A percentile compares a stretch with the other conserved stretches of the same genome.
Evolutionary conservation across 2,113 vertebrate genomes (phyloP).

Genomic region (Vulpes ferrilata): DNA sequence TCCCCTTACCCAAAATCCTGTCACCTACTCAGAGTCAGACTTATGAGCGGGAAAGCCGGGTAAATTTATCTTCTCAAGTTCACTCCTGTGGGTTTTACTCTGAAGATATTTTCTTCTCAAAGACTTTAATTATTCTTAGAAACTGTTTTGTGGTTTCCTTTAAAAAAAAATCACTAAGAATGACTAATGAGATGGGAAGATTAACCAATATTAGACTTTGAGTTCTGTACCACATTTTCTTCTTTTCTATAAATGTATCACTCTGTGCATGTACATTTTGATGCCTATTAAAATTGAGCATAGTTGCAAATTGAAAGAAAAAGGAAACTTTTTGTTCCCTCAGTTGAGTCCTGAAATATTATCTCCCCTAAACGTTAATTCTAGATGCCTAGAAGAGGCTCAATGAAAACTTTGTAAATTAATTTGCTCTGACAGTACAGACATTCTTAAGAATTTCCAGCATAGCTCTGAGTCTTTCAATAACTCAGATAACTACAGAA

Average conservation of each 20-base stretch:
- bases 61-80: neutral
- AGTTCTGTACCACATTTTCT: neutral
- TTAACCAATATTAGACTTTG: neutral
- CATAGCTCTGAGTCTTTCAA: neutral
- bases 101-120: neutral
- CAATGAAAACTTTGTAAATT: slow-evolving; percentile 5
- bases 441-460: neutral
- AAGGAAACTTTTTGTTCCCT: neutral
- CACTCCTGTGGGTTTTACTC: neutral
- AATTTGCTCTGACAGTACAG: neutral
- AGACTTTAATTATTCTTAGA: slow-evolving; percentile 11
- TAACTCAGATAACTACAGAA: neutral
- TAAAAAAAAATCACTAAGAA: slow-evolving; percentile 27
- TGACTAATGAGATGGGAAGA: neutral
- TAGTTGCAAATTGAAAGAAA: slow-evolving; percentile 40
- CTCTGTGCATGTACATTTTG: neutral
- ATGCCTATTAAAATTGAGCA: neutral
- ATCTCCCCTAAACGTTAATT: neutral
- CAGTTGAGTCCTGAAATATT: neutral
- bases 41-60: neutral
- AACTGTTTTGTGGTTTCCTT: neutral
- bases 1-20: neutral
- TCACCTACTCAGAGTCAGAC: neutral
- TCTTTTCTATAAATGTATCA: neutral
- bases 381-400: neutral